Evolutionary conservation across 2,797 vertebrate species (phyloP), one percentile per base, ranked within the genome.

Genomic region (Eurystomus glaucurus): DNA sequence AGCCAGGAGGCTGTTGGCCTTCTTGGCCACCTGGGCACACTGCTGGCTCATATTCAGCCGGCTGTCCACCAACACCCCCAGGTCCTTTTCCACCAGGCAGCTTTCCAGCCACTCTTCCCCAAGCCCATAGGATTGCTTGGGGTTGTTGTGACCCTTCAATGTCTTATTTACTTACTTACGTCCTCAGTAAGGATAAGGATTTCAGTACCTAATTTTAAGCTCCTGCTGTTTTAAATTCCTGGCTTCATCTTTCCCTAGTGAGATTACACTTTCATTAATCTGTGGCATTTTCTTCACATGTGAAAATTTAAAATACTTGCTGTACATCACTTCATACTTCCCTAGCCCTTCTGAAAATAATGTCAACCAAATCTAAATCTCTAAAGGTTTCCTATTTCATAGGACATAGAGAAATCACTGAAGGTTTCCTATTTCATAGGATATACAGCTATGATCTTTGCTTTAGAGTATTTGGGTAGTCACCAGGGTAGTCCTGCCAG

Each of bases 1-100:
- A 33, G 66, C 21, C 55, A 78, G 55, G 65, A 14, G 45, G 61
- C 13, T 35, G 20, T 1, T 7, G 33, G 28, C 61, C 8, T 69
- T 43, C 71, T 74, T 50, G 75, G 54, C 8, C 16, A 29, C 22
- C 22, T 77, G 41, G 37, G 70, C 37, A 37, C 37, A 37, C 37
- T 37, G 11, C 37, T 37, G 37, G 37, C 1, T 37, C 54, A 14
- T 5, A 9, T 9, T 58, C 71, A 61, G 41, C 22, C 16, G 17
- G 17, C 31, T 57, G 22, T 2, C 0, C 0, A 5, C 3, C 46
- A 84, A 4, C 57, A 79, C 0, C 1, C 3, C 14, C 41, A 57
- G 14, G 8, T 37, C 26, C 48, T 84, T 46, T 66, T 66, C 17
- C 1, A 2, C 0, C 28, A 7, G 39, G 7, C 7, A 65, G 10